Percentiles rank a stretch among this genome's conserved stretches.
These are phyloP conservation scores for Cartodere bifasciata DNA, from an alignment of 2,888 invertebrate species.

Conservation along the genomic window DNA sequence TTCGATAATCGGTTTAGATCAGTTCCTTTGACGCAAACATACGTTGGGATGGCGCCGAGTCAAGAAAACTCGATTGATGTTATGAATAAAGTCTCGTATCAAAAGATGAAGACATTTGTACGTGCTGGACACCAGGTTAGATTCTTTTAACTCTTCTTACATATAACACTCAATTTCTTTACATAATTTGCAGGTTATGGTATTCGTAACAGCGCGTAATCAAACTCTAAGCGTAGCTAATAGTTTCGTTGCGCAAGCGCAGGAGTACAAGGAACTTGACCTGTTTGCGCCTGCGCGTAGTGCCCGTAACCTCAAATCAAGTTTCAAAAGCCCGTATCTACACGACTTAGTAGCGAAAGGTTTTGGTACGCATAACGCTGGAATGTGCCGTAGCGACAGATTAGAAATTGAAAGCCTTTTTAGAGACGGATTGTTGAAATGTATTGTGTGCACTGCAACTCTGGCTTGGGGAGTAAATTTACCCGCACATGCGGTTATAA, in stretches of 20 bases:
- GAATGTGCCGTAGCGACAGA: slow-evolving; percentile 38
- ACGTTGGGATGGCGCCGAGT: slow-evolving; percentile 42
- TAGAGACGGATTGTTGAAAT: slow-evolving; percentile 73
- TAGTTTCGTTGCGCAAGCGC: slow-evolving; percentile 68
- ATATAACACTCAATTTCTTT: not conserved
- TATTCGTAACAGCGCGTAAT: slow-evolving; percentile 96
- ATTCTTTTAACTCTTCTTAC: slow-evolving; percentile 22
- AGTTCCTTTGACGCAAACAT: slow-evolving; percentile 85
- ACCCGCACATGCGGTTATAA: slow-evolving; percentile 95
- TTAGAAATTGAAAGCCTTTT: slow-evolving; percentile 67
- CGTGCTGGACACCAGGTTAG: slow-evolving; percentile 75
- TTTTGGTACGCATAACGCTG: slow-evolving; percentile 94
- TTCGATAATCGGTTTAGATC: slow-evolving; percentile 92
- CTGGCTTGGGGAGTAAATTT: slow-evolving; percentile 99
- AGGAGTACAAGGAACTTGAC: slow-evolving; percentile 57
- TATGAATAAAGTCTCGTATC: slow-evolving; percentile 89
- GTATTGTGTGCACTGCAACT: slow-evolving; percentile 92
- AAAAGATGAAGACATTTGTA: slow-evolving; percentile 75
- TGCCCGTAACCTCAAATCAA: slow-evolving; percentile 55
- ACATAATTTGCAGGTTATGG: slow-evolving; percentile 51
- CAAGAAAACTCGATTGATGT: slow-evolving; percentile 42
- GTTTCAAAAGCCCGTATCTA: slow-evolving; percentile 69
- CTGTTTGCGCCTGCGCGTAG: slow-evolving; percentile 57
- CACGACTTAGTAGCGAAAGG: slow-evolving; percentile 76
- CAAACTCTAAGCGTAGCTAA: slow-evolving; percentile 86